These are phyloP conservation scores for Brachyhypopomus gauderio DNA, from an alignment of 2,113 vertebrate species.

Conservation along the genomic window DNA sequence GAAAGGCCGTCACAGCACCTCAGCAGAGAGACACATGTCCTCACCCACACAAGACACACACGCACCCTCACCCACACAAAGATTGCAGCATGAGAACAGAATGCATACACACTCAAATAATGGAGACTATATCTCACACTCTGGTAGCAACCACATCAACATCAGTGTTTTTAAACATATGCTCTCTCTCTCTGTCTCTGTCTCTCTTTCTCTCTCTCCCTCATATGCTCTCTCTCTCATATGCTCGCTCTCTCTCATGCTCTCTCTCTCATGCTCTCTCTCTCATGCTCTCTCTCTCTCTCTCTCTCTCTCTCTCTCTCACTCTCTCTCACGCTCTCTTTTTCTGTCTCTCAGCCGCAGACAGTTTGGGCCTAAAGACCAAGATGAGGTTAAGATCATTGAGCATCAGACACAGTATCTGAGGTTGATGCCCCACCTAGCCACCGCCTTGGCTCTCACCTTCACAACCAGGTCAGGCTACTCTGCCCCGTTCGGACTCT, in stretches of 20 bases:
- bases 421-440: conserved; percentile 67
- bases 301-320: background rate
- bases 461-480: conserved; percentile 63
- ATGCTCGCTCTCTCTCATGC: conserved; percentile 47
- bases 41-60: conserved; percentile 39
- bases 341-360: conserved; percentile 56
- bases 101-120: background rate
- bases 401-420: conserved; percentile 67
- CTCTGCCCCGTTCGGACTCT: too few relatives aligned
- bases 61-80: conserved; percentile 33
- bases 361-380: conserved; percentile 69
- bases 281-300: conserved; percentile 5
- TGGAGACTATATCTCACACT: background rate
- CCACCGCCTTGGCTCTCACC: conserved; percentile 61
- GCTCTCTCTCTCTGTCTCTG: background rate
- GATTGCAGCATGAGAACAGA: background rate
- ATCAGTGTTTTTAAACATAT: background rate
- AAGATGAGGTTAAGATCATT: conserved; percentile 70
- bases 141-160: background rate
- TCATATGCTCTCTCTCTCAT: background rate
- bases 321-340: background rate
- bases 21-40: conserved; percentile 25
- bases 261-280: background rate
- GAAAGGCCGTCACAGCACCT: conserved; percentile 21
- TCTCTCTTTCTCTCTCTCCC: background rate